These are phyloP conservation scores for Acanthosoma haemorrhoidale DNA, from an alignment of 2,888 invertebrate genomes.

Conservation along the genomic window DNA sequence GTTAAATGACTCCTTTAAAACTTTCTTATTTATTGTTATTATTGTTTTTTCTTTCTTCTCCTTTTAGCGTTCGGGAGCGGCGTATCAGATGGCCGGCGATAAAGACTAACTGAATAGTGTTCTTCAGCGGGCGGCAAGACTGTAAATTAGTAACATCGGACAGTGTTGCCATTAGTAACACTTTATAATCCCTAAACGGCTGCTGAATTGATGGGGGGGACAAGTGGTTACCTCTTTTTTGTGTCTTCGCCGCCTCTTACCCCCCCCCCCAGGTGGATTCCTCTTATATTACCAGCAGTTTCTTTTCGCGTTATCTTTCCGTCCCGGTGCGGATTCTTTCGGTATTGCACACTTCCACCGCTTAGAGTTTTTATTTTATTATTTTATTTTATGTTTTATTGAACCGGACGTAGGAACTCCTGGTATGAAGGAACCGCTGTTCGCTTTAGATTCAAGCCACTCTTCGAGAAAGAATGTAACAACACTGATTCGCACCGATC, in stretches of 20 bases:
- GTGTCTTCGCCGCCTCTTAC: background rate
- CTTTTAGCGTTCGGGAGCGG: background rate
- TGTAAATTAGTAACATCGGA: background rate
- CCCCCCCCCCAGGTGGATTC: too few relatives aligned
- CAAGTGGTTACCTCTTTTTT: background rate
- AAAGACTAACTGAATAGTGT: slow-evolving; percentile 2
- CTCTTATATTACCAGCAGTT: too few relatives aligned
- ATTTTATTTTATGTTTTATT: background rate
- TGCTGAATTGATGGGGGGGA: background rate
- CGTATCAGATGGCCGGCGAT: background rate
- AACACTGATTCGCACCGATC: too few relatives aligned
- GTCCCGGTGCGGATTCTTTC: background rate
- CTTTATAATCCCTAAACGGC: slow-evolving; percentile 5
- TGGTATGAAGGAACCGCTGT: background rate
- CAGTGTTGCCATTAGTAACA: background rate
- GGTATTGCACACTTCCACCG: background rate
- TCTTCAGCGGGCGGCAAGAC: background rate
- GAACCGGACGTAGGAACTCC: background rate
- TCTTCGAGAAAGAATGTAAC: too few relatives aligned
- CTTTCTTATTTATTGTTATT: slow-evolving; percentile 12
- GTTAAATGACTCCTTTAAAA: slow-evolving; percentile 4
- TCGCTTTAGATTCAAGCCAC: background rate
- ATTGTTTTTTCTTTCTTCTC: background rate
- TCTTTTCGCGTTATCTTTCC: background rate
- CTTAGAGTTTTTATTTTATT: background rate